Percentiles rank a stretch among this genome's conserved stretches.
Conservation (phyloP, 2,888 invertebrate genomes). For the Andrena hattorfiana region DNA sequence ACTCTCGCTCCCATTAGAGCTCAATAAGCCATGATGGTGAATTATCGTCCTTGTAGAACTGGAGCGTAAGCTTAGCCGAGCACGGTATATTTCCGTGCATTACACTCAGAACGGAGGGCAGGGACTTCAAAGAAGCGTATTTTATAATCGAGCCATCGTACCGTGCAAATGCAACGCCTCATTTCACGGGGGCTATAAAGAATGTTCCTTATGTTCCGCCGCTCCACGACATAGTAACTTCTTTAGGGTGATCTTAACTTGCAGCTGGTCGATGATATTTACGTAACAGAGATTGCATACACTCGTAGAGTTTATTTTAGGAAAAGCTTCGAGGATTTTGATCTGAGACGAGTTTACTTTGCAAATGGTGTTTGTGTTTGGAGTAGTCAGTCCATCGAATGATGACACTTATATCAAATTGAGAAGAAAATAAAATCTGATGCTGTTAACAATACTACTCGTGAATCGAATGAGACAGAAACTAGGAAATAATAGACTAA, state of each 20-base stretch:
- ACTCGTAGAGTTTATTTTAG: not conserved
- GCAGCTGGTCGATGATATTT: slow-evolving; percentile 24
- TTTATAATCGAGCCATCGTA: slow-evolving; percentile 65
- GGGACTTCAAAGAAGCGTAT: slow-evolving; percentile 64
- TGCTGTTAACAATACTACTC: no score
- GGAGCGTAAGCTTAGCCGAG: slow-evolving; percentile 56
- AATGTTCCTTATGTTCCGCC: slow-evolving; percentile 43
- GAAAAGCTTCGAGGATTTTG: not conserved
- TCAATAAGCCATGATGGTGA: slow-evolving; percentile 67
- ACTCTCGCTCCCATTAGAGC: slow-evolving; percentile 50
- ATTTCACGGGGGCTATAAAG: slow-evolving; percentile 61
- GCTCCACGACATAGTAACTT: not conserved
- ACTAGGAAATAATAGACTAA: no score
- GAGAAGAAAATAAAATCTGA: not conserved
- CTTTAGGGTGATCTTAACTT: slow-evolving; percentile 20
- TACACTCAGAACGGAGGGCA: slow-evolving; percentile 43
- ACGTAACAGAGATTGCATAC: not conserved
- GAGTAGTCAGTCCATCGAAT: not conserved
- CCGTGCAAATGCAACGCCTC: slow-evolving; percentile 63
- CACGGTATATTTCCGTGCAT: slow-evolving; percentile 55
- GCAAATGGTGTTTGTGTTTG: not conserved
- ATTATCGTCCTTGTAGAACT: slow-evolving; percentile 71
- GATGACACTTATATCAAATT: not conserved
- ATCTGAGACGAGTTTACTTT: not conserved
- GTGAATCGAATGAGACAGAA: no score